These are phyloP conservation scores for Troides oblongomaculatus DNA, from an alignment of 2,888 invertebrate species.

Conservation along the genomic window DNA sequence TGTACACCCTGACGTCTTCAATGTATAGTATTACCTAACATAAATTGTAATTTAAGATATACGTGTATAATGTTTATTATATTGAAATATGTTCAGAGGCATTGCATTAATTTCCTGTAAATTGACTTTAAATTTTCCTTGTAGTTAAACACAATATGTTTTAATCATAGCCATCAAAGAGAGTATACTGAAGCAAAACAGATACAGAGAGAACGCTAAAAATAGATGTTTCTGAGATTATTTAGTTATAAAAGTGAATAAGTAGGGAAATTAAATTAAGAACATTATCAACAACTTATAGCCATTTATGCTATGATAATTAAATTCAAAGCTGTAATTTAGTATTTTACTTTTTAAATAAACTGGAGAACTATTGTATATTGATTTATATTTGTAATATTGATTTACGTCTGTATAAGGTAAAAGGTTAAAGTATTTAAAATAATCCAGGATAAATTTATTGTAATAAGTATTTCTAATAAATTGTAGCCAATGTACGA, in stretches of 20 bases:
- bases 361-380: too few species aligned
- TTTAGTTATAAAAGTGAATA: neutral
- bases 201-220: neutral
- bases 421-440: too few species aligned
- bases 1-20: neutral
- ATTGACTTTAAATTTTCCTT: neutral
- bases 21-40: neutral
- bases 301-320: neutral
- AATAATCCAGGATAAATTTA: too few species aligned
- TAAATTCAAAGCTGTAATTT: neutral
- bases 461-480: too few species aligned
- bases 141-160: neutral
- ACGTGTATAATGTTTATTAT: too few species aligned
- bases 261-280: neutral
- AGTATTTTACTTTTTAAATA: too few species aligned
- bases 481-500: too few species aligned
- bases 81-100: slow-evolving; percentile 27
- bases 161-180: neutral
- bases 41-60: neutral
- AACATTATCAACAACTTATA: neutral
- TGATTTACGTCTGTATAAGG: too few species aligned
- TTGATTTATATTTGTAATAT: too few species aligned
- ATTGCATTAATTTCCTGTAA: neutral
- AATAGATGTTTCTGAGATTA: neutral
- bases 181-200: neutral